Evolutionary conservation across 2,113 vertebrate genomes (phyloP).

Genomic region (Nothoprocta pentlandii): DNA sequence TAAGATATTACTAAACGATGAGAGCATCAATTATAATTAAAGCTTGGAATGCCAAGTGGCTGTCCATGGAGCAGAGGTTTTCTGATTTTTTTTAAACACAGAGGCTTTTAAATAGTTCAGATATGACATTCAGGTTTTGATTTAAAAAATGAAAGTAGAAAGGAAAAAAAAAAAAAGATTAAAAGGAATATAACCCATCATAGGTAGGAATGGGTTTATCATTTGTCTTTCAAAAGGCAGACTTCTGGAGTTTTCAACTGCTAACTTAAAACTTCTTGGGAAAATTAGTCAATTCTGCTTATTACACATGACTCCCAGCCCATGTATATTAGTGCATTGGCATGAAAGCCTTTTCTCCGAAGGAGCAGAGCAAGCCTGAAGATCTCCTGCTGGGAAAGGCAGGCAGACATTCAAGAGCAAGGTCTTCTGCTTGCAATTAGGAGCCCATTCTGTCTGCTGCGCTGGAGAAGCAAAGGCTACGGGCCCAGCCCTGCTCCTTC

Average conservation of each 20-base stretch:
- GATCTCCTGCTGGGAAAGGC: neutral
- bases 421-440: fast-evolving
- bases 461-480: neutral
- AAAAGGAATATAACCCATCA: conserved; percentile 12
- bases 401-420: neutral
- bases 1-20: conserved; percentile 26
- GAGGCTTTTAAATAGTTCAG: neutral
- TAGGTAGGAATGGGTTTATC: neutral
- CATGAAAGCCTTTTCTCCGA: neutral
- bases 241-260: neutral
- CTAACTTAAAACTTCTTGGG: neutral
- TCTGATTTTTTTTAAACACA: neutral
- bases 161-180: neutral
- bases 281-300: conserved; percentile 17
- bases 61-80: neutral
- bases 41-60: neutral
- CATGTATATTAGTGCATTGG: neutral
- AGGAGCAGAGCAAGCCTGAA: neutral
- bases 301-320: neutral
- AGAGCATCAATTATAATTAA: conserved; percentile 39
- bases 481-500: neutral
- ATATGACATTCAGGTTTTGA: conserved; percentile 3
- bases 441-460: neutral
- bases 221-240: conserved; percentile 26
- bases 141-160: neutral